Conservation (phyloP, 2,113 vertebrate species). For the Promerops cafer region DNA sequence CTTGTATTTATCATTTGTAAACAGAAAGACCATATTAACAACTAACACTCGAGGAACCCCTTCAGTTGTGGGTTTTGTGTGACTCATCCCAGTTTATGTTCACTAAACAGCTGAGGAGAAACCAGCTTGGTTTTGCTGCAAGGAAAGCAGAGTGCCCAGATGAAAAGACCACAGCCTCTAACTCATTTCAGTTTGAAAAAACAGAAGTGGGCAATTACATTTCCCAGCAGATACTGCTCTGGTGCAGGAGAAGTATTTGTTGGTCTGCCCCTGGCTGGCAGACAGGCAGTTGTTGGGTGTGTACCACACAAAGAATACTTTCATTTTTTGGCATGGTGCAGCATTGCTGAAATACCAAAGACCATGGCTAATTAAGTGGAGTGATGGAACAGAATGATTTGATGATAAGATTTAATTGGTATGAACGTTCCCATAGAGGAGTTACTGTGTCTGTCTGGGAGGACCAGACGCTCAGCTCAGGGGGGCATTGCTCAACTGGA, state of each 20-base stretch:
- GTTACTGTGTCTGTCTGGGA: constrained; percentile 25
- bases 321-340: constrained; percentile 25
- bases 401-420: constrained; percentile 43
- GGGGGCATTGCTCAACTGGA: not conserved
- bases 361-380: constrained; percentile 39
- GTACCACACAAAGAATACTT: constrained; percentile 58
- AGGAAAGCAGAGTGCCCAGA: not conserved
- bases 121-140: not conserved
- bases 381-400: constrained; percentile 50
- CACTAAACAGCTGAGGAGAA: not conserved
- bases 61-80: not conserved
- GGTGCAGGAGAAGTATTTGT: not conserved
- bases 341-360: constrained; percentile 65
- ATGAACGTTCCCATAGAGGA: constrained; percentile 5
- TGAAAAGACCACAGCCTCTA: not conserved
- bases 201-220: not conserved
- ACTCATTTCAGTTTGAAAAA: constrained; percentile 4
- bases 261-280: not conserved
- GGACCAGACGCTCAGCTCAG: not conserved
- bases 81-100: not conserved
- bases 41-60: not conserved
- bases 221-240: not conserved
- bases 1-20: not conserved
- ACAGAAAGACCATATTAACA: not conserved
- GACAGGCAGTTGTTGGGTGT: constrained; percentile 30